Evolutionary conservation across 2,113 vertebrate genomes (phyloP).

Genomic region (Talpa occidentalis): DNA sequence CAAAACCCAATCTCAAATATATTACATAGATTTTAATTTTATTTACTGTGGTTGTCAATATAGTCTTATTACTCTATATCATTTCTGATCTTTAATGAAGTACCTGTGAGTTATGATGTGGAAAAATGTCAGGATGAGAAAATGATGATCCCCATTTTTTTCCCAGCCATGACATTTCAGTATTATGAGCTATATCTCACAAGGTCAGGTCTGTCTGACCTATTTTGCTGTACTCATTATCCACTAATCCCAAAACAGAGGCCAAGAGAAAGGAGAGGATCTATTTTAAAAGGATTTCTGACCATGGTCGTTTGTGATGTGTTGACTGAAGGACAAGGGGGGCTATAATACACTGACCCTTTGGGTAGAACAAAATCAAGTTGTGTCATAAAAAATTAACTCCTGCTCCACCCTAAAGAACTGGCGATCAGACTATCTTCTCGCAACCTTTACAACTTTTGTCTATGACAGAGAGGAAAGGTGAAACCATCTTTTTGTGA

Average conservation of each 20-base stretch:
- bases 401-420: neutral
- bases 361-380: neutral
- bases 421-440: neutral
- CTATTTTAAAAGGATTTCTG: slow-evolving; percentile 8
- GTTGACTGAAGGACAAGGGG: neutral
- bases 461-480: neutral
- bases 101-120: slow-evolving; percentile 76
- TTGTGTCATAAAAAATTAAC: neutral
- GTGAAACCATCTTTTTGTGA: neutral
- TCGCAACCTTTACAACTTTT: neutral
- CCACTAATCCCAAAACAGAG: slow-evolving; percentile 50
- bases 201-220: slow-evolving; percentile 64
- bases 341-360: neutral
- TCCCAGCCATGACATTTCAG: slow-evolving; percentile 58
- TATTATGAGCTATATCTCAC: slow-evolving; percentile 73
- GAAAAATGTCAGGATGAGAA: slow-evolving; percentile 77
- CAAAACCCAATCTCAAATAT: slow-evolving; percentile 59
- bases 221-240: slow-evolving; percentile 65
- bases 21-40: slow-evolving; percentile 72
- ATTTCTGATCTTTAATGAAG: slow-evolving; percentile 76
- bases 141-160: slow-evolving; percentile 68
- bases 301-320: neutral
- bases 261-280: neutral
- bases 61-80: slow-evolving; percentile 73
- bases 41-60: slow-evolving; percentile 71